A percentile compares a stretch with the other conserved stretches of the same genome.
These are phyloP conservation scores for Drosophila insularis DNA, from an alignment of 1,140 invertebrate species.

Conservation along the genomic window DNA sequence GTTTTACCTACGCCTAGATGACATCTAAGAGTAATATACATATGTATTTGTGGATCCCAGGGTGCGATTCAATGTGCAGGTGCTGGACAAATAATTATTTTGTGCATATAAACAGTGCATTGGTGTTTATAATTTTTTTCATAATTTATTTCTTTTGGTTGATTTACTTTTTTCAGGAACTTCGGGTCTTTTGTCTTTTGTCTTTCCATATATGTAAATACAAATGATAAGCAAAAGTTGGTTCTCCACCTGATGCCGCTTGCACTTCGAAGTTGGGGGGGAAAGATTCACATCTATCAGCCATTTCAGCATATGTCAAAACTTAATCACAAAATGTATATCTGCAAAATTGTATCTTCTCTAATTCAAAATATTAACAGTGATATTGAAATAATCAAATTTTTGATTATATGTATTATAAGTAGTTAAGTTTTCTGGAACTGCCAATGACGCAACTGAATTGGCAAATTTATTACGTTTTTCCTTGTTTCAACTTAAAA, in stretches of 20 bases:
- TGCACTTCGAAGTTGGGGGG: conserved; percentile 10
- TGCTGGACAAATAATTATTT: conserved; percentile 18
- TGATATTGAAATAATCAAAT: background rate
- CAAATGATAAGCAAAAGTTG: background rate
- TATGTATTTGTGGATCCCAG: too few species aligned
- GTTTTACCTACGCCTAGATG: background rate
- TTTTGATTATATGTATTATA: background rate
- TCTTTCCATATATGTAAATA: conserved; percentile 2
- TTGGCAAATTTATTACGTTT: background rate
- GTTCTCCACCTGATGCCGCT: conserved; percentile 5
- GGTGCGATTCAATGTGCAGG: conserved; percentile 11
- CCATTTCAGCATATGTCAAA: background rate
- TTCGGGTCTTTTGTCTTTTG: background rate
- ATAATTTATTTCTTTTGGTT: conserved; percentile 10
- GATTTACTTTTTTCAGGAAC: conserved; percentile 18
- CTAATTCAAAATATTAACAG: background rate
- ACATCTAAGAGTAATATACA: background rate
- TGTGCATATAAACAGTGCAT: conserved; percentile 17
- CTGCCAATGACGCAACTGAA: background rate
- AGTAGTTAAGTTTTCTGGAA: background rate
- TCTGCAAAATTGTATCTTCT: background rate
- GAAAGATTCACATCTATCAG: background rate
- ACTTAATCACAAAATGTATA: background rate
- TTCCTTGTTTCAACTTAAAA: background rate
- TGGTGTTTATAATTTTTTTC: conserved; percentile 12